Conservation (phyloP, 2,113 vertebrate genomes). For the Pavo muticus region DNA sequence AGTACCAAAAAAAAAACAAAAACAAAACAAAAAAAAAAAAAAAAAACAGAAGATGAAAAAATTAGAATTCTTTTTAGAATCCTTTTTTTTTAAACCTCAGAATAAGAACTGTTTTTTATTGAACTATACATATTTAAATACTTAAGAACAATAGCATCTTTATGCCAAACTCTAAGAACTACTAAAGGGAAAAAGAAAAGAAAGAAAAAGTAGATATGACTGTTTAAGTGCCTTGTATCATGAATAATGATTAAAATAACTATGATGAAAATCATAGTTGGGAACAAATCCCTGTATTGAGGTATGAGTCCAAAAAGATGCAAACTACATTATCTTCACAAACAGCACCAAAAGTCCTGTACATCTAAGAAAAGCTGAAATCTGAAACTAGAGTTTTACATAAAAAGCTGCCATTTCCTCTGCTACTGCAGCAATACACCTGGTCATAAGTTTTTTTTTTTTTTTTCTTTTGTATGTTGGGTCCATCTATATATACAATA, state of each 20-base stretch:
- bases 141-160: neutral
- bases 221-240: neutral
- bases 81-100: neutral
- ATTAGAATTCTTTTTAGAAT: neutral
- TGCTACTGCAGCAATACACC: neutral
- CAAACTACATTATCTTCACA: neutral
- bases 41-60: neutral
- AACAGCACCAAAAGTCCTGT: too few species aligned
- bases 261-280: neutral
- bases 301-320: neutral
- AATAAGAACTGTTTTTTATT: neutral
- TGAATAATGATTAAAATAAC: neutral
- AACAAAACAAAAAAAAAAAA: too few species aligned
- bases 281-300: neutral
- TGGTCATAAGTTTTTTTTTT: neutral
- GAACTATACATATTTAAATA: neutral
- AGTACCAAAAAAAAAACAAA: too few species aligned
- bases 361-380: neutral
- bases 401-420: neutral
- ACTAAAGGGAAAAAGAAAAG: neutral
- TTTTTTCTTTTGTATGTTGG: too few species aligned
- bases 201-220: neutral
- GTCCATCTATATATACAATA: neutral
- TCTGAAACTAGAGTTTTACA: neutral
- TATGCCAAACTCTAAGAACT: neutral